phyloP scores from a whole-genome alignment of 2,888 invertebrate species.

The Leistus spinibarbis region DNA sequence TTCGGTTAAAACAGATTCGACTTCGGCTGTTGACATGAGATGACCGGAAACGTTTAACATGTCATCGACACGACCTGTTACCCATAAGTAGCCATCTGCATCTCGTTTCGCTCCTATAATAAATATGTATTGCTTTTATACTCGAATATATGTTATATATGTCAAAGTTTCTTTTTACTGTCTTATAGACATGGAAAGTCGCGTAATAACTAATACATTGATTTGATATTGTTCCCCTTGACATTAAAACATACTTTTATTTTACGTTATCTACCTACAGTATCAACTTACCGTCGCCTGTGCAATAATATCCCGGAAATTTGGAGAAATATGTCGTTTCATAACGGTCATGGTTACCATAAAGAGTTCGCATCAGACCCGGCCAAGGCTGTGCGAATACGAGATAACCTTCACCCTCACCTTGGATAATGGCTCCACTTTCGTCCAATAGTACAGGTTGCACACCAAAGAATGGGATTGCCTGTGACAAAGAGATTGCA shows the following conservation, averaged over 20 bases:
- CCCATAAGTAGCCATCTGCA: constrained; percentile 93
- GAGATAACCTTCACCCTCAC: constrained; percentile 92
- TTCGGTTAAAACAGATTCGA: constrained; percentile 81
- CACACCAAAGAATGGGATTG: constrained; percentile 97
- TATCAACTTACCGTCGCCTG: constrained; percentile 85
- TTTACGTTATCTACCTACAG: background rate
- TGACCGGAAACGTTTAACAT: constrained; percentile 99
- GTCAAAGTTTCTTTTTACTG: too few relatives aligned
- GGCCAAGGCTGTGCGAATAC: constrained; percentile 98
- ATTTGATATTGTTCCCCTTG: background rate
- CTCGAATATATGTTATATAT: too few relatives aligned
- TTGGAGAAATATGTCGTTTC: constrained; percentile 93
- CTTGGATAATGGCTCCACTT: constrained; percentile 81
- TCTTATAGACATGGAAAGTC: too few relatives aligned
- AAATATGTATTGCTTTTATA: too few relatives aligned
- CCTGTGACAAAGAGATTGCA: constrained; percentile 59
- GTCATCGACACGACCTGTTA: constrained; percentile 96
- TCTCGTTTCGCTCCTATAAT: constrained; percentile 84
- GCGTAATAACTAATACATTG: too few relatives aligned
- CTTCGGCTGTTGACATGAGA: constrained; percentile 95
- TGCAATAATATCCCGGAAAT: constrained; percentile 97
- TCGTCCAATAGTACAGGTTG: constrained; percentile 87
- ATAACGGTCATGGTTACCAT: constrained; percentile 87
- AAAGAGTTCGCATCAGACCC: constrained; percentile 95
- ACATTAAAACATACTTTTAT: background rate